Conservation (phyloP, 1,140 invertebrate genomes). For the Temnothorax longispinosus region DNA sequence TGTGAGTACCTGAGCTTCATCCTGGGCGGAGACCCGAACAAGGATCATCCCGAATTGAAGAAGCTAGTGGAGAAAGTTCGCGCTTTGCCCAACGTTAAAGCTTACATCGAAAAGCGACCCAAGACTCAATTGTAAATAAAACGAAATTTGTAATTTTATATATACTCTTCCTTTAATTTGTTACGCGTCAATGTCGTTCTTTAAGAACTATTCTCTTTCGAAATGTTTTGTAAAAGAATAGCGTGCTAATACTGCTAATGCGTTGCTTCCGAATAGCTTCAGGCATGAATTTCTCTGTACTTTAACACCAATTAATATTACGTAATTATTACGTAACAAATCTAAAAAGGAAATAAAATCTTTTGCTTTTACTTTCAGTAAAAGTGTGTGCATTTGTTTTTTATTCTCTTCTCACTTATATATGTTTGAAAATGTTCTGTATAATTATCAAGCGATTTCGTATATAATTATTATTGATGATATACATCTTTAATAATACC, state of each 20-base stretch:
- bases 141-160: neutral
- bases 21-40: neutral
- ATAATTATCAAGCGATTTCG: neutral
- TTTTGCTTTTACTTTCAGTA: neutral
- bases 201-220: neutral
- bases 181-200: neutral
- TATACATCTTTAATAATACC: too few relatives aligned
- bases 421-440: neutral
- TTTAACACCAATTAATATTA: neutral
- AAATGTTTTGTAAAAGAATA: neutral
- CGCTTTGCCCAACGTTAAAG: slow-evolving; percentile 88
- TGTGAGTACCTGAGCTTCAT: neutral
- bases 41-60: slow-evolving; percentile 57
- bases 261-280: neutral
- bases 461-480: neutral
- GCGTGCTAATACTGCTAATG: neutral
- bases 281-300: neutral
- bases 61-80: slow-evolving; percentile 79
- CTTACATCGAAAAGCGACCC: slow-evolving; percentile 88
- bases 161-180: neutral
- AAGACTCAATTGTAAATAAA: slow-evolving; percentile 85
- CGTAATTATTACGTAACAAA: neutral
- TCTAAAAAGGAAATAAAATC: neutral
- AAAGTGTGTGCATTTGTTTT: neutral
- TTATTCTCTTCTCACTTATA: neutral